Percentiles rank a stretch among this genome's conserved stretches.
Conservation (phyloP, 2,113 vertebrate species). For the Carassius gibelio region DNA sequence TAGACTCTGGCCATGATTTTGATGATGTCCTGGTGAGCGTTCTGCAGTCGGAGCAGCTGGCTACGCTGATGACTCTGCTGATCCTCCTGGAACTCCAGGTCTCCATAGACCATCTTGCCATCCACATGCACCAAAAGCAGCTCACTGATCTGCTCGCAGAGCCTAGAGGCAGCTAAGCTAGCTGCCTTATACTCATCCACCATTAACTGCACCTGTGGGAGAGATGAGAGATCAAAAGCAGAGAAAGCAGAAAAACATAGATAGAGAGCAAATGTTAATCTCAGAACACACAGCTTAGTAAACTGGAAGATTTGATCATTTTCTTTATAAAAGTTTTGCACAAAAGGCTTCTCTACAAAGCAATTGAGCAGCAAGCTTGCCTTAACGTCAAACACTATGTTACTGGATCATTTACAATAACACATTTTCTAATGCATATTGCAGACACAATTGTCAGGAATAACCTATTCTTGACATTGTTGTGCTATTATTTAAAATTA, state of each 20-base stretch:
- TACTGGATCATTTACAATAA: not conserved
- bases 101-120: conserved; percentile 78
- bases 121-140: conserved; percentile 78
- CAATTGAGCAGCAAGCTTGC: not conserved
- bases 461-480: not conserved
- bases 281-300: conserved; percentile 2
- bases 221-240: not conserved
- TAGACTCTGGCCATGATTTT: conserved; percentile 76
- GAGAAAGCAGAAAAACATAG: not conserved
- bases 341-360: not conserved
- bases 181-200: conserved; percentile 81
- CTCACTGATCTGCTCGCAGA: conserved; percentile 80
- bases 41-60: conserved; percentile 69
- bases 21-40: conserved; percentile 74
- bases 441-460: not conserved
- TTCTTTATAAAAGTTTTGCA: not conserved
- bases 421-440: not conserved
- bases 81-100: conserved; percentile 81
- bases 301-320: not conserved
- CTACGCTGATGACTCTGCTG: conserved; percentile 74
- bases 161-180: conserved; percentile 72
- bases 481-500: not conserved
- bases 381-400: not conserved
- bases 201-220: conserved; percentile 71
- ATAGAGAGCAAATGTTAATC: conserved; percentile 4